Percentiles rank a stretch among this genome's conserved stretches.
Conservation (phyloP, 2,888 invertebrate species). For the Herminia tarsipennalis region DNA sequence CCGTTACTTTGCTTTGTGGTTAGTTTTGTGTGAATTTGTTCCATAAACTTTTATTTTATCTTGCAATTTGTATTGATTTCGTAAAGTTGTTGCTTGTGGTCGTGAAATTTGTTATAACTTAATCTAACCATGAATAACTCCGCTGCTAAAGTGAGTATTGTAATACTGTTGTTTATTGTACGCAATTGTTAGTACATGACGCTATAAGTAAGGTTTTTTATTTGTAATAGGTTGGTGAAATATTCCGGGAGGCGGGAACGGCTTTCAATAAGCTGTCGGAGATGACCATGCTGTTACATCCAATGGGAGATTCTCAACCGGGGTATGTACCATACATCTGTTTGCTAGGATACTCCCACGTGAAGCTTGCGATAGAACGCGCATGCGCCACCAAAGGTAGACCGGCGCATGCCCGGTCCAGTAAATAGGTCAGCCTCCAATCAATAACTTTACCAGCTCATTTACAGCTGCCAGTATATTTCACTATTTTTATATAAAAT, state of each 20-base stretch:
- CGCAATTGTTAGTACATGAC: not conserved
- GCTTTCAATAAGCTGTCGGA: conserved; percentile 98
- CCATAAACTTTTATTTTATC: too few relatives aligned
- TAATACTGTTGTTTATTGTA: not conserved
- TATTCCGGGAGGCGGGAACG: conserved; percentile 97
- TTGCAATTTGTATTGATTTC: not conserved
- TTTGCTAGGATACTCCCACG: too few relatives aligned
- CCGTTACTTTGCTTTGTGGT: too few relatives aligned
- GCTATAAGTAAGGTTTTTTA: conserved; percentile 1
- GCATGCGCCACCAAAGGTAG: too few relatives aligned
- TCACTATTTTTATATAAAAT: too few relatives aligned
- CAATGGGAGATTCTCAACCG: conserved; percentile 93
- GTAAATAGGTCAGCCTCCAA: not conserved
- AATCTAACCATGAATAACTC: conserved; percentile 53
- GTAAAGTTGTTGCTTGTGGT: not conserved
- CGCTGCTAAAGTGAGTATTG: conserved; percentile 54
- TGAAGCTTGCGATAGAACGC: too few relatives aligned
- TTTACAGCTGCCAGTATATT: too few relatives aligned
- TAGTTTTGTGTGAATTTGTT: too few relatives aligned
- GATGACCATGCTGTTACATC: conserved; percentile 96
- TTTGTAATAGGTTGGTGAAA: conserved; percentile 94
- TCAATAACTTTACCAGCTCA: too few relatives aligned
- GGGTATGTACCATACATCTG: conserved; percentile 82
- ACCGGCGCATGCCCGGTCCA: not conserved
- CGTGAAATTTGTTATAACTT: not conserved